Percentiles rank a stretch among this genome's conserved stretches.
phyloP scores from a whole-genome alignment of 2,888 invertebrate species.

The Hofmannophila pseudospretella region DNA sequence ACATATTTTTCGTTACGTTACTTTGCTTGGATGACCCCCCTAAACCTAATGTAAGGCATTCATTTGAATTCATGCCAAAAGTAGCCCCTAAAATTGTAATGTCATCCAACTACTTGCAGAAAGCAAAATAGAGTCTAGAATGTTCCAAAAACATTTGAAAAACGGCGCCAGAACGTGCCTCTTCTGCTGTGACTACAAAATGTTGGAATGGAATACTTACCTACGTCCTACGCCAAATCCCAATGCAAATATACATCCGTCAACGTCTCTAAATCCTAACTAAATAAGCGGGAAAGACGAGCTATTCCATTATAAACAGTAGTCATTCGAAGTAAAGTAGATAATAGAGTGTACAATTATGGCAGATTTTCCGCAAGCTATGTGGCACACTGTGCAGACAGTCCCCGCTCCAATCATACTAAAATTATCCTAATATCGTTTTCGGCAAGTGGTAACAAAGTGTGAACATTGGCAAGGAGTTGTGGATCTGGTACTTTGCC shows the following conservation, averaged over 20 bases:
- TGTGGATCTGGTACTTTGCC: conserved; percentile 24
- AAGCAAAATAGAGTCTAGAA: too few relatives aligned
- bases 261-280: neutral
- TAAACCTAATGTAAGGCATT: too few relatives aligned
- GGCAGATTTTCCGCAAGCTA: neutral
- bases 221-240: neutral
- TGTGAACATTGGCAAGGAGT: conserved; percentile 7
- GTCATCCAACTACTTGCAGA: too few relatives aligned
- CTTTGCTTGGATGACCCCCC: too few relatives aligned
- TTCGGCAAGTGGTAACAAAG: conserved; percentile 25
- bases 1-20: too few relatives aligned
- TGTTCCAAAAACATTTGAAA: too few relatives aligned
- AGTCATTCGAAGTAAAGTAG: neutral
- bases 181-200: neutral
- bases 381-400: conserved; percentile 9
- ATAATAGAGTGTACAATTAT: neutral
- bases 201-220: too few relatives aligned
- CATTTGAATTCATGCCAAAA: too few relatives aligned
- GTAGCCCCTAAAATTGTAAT: too few relatives aligned
- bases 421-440: conserved; percentile 57
- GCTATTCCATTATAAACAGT: neutral
- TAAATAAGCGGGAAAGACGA: too few relatives aligned
- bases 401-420: conserved; percentile 48
- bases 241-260: neutral
- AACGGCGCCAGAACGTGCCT: neutral